Base-by-base conservation (phyloP, 35 echinoderm and acorn worm species). In the Acanthaster planci region DNA sequence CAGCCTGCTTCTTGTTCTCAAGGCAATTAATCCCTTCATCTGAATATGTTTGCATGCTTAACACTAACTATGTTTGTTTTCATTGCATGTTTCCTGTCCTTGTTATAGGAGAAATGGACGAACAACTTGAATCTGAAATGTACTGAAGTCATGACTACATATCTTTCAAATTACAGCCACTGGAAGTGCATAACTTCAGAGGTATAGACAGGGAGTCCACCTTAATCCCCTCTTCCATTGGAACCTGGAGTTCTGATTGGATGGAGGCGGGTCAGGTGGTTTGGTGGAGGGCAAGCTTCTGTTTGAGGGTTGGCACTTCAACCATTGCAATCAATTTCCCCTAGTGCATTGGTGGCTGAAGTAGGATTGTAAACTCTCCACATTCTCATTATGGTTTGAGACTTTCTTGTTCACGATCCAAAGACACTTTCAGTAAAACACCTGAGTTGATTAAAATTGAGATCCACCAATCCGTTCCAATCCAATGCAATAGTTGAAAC, bases 1-100 rank as follows among this genome's bases (percentile, higher is more conserved):
- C 2, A 72, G 14, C 0, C 64, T 72, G 26, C 64, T 72, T 5
- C 64, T 14, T 27, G 19, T 34, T 72, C 64, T 72, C 14, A 30
- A 7, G n/a, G n/a, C 34, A 27, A 34, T 72, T 72, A 8, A 72
- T 72, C 34, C 26, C 22, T 72, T 26, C 26, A 72, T 72, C 30
- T 31, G 34, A 10, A 72, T 35, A 14, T 26, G 30, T 72, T 7
- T 72, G 64, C 29, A 72, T 72, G 64, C 30, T 31, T 27, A 72
- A 72, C 19, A 72, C 64, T 72, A 72, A 72, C 64, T 9, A 31
- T 72, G 29, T 72, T 72, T 26, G 30, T 72, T 72, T 72, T 29
- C 64, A 72, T 72, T 72, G 64, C 64, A 72, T 72, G 64, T 47
- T 47, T 12, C 64, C 30, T 72, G 64, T 26, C 64, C 22, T 59